phyloP scores from a whole-genome alignment of 2,888 invertebrate species.

The Maniola hyperantus region DNA sequence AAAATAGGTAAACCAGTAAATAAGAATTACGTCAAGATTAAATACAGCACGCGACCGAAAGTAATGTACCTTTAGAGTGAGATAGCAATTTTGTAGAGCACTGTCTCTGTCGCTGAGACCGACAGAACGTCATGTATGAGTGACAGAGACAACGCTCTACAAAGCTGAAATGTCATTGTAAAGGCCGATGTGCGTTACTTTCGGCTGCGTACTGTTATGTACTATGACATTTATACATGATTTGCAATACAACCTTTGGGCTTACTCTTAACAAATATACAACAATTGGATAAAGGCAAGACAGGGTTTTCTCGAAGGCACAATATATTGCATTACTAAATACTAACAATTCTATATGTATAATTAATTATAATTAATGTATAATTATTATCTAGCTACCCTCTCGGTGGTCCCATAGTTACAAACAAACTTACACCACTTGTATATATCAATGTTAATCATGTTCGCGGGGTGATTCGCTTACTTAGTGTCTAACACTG shows the following conservation, averaged over 20 bases:
- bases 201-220: too few relatives aligned
- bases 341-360: constrained; percentile 20
- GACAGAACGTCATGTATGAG: too few relatives aligned
- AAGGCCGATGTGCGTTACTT: too few relatives aligned
- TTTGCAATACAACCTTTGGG: constrained; percentile 35
- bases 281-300: constrained; percentile 58
- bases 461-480: too few relatives aligned
- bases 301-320: constrained; percentile 63
- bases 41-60: too few relatives aligned
- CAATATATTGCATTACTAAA: constrained; percentile 51
- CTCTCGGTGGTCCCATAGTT: constrained; percentile 41
- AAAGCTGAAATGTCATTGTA: too few relatives aligned
- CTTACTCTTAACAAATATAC: constrained; percentile 22
- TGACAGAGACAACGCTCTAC: too few relatives aligned
- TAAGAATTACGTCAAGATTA: background rate
- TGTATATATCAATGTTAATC: background rate
- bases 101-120: too few relatives aligned
- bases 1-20: too few relatives aligned
- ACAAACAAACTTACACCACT: constrained; percentile 20
- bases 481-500: too few relatives aligned
- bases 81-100: too few relatives aligned
- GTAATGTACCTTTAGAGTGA: too few relatives aligned
- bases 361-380: background rate
- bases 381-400: constrained; percentile 24
- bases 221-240: background rate